Evolutionary conservation across 2,797 vertebrate species (phyloP), one percentile per base, ranked within the genome.

Genomic region (Pteronotus mesoamericanus): DNA sequence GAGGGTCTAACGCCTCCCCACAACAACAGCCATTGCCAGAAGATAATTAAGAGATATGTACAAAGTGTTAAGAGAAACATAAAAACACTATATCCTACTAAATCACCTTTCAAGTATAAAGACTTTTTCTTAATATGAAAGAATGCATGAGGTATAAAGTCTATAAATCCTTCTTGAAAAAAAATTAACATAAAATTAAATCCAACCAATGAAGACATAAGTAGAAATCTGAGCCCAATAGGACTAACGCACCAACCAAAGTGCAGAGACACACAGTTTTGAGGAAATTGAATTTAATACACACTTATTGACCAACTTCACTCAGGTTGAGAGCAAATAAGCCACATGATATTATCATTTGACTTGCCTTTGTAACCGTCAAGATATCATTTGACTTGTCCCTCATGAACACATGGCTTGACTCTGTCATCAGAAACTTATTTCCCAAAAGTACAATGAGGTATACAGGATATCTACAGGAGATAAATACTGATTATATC

Each of bases 61-160:
- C 57, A 87, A 86, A 92, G 68, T 59, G 86, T 75, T 48, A 74
- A 82, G 24, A 91, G 61, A 91, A 91, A 80, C 18, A 82, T 93
- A 91, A 87, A 39, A 87, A 44, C 46, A 64, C 9, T 69, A 15
- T 57, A 91, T 48, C 14, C 16, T 53, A 89, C 51, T 39, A 64
- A 93, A 46, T 64, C 26, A 34, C 57, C 66, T 78, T 89, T 89
- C 55, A 48, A 51, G 26, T n/a, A 59, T 37, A 86, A 64, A 89
- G 29, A 10, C 16, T 94, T 34, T 37, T 66, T 51, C 80, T 77
- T 57, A 80, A 42, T n/a, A 89, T 44, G 29, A 75, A 93, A 77
- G 29, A 94, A 66, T 53, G 66, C 32, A 79, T 4, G 11, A 19
- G 72, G 9, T 57, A 42, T 7, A 64, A 61, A 87, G 53, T 24